A percentile compares a stretch with the other conserved stretches of the same genome.
Conservation (phyloP, 1,140 invertebrate genomes). For the Mactra quadrangularis region DNA sequence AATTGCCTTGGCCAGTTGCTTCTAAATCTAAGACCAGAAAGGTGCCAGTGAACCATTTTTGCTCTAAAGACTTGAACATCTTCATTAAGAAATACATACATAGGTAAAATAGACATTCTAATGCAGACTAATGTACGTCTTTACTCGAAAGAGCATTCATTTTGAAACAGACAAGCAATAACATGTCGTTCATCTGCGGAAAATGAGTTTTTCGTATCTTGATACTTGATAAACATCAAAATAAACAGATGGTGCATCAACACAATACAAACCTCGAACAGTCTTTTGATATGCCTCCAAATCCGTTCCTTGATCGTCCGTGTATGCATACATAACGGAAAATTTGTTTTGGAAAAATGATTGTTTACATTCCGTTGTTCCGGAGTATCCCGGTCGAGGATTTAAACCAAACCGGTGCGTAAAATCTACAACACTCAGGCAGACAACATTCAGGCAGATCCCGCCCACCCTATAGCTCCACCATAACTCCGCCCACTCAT, state of each 20-base stretch:
- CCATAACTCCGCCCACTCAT: too few relatives aligned
- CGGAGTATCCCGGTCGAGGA: too few relatives aligned
- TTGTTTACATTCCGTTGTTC: too few relatives aligned
- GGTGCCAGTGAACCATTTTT: too few relatives aligned
- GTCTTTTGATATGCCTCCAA: conserved; percentile 43
- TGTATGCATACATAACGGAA: conserved; percentile 43
- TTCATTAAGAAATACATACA: background rate
- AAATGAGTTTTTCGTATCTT: background rate
- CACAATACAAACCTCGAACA: conserved; percentile 39
- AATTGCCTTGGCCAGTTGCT: too few relatives aligned
- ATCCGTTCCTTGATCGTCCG: background rate
- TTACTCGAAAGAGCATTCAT: background rate
- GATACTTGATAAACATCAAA: background rate
- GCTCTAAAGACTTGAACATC: too few relatives aligned
- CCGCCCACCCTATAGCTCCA: too few relatives aligned
- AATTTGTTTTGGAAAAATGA: background rate
- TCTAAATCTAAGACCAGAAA: too few relatives aligned
- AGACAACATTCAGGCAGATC: too few relatives aligned
- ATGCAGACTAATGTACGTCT: background rate
- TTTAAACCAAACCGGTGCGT: too few relatives aligned
- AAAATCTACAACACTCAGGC: too few relatives aligned
- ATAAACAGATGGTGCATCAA: background rate
- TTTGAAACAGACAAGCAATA: conserved; percentile 13
- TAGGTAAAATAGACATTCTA: background rate
- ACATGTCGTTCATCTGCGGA: background rate